Evolutionary conservation across 2,888 invertebrate genomes (phyloP).

Genomic region (Notodonta dromedarius): DNA sequence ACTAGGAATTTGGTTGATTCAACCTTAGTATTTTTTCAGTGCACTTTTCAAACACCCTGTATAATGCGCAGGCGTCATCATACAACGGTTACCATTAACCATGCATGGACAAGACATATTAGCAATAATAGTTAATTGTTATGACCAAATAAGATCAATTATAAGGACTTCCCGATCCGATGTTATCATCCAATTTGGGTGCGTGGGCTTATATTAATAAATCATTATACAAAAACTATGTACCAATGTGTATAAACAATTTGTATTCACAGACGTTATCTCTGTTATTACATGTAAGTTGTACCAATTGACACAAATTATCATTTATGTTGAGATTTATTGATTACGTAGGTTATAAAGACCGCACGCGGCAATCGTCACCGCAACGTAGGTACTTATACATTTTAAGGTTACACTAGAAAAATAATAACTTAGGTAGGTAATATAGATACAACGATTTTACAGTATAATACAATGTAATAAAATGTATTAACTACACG

Average conservation of each 20-base stretch:
- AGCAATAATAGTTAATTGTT: slow-evolving; percentile 58
- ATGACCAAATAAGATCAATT: slow-evolving; percentile 52
- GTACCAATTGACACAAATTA: slow-evolving; percentile 6
- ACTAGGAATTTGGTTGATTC: no score
- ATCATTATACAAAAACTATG: slow-evolving; percentile 5
- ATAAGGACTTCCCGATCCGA: slow-evolving; percentile 53
- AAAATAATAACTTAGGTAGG: no score
- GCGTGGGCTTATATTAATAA: slow-evolving; percentile 16
- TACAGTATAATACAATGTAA: no score
- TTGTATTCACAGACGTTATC: slow-evolving; percentile 7
- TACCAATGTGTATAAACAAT: slow-evolving; percentile 2
- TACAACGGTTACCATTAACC: not conserved
- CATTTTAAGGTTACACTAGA: no score
- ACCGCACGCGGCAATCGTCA: not conserved
- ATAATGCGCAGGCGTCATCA: no score
- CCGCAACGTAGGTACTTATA: not conserved
- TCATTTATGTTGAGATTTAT: slow-evolving; percentile 11
- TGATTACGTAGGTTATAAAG: not conserved
- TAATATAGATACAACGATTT: no score
- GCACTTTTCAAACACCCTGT: no score
- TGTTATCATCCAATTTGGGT: slow-evolving; percentile 31
- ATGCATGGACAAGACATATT: slow-evolving; percentile 31
- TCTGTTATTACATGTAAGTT: slow-evolving; percentile 2
- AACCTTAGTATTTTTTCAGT: no score
- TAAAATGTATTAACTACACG: no score